Percentiles rank a stretch among this genome's conserved stretches.
Conservation (phyloP, 1,140 invertebrate genomes). For the Leucophenga varia region DNA sequence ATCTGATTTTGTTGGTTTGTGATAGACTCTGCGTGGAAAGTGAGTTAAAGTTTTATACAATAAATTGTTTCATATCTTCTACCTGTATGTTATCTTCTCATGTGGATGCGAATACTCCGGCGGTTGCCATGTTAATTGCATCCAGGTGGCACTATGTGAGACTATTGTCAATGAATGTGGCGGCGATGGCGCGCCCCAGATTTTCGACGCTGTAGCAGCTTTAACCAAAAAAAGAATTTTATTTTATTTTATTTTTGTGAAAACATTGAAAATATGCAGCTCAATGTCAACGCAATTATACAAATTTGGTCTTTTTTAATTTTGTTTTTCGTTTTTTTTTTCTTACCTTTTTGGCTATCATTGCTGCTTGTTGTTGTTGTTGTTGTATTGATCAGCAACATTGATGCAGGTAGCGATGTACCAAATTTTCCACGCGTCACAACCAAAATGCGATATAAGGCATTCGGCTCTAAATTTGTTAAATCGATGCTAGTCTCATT, state of each 20-base stretch:
- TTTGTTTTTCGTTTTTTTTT: slow-evolving; percentile 1
- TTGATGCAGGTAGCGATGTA: slow-evolving; percentile 75
- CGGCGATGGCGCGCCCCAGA: slow-evolving; percentile 70
- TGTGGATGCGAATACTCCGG: slow-evolving; percentile 75
- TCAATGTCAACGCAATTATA: slow-evolving; percentile 14
- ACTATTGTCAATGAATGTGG: slow-evolving; percentile 76
- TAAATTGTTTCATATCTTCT: slow-evolving; percentile 22
- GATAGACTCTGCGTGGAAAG: slow-evolving; percentile 62
- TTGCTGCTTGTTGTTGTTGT: too few relatives aligned
- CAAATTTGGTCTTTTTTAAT: slow-evolving; percentile 8
- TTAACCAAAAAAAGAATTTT: slow-evolving; percentile 13
- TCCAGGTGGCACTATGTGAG: slow-evolving; percentile 73
- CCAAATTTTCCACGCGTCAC: slow-evolving; percentile 72
- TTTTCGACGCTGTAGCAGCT: slow-evolving; percentile 11
- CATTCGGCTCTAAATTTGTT: slow-evolving; percentile 63
- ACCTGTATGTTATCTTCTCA: slow-evolving; percentile 74
- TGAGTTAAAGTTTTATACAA: slow-evolving; percentile 1
- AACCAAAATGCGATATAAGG: slow-evolving; percentile 76
- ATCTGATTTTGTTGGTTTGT: slow-evolving; percentile 65
- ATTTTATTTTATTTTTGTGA: too few relatives aligned
- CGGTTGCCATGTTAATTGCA: slow-evolving; percentile 78
- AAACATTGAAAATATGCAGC: slow-evolving; percentile 3
- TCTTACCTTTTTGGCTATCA: slow-evolving; percentile 40
- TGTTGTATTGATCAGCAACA: slow-evolving; percentile 72
- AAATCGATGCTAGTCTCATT: slow-evolving; percentile 65